Percentiles rank a stretch among this genome's conserved stretches.
These are phyloP conservation scores for Steinernema hermaphroditum DNA, from an alignment of 2,888 invertebrate genomes.

Conservation along the genomic window DNA sequence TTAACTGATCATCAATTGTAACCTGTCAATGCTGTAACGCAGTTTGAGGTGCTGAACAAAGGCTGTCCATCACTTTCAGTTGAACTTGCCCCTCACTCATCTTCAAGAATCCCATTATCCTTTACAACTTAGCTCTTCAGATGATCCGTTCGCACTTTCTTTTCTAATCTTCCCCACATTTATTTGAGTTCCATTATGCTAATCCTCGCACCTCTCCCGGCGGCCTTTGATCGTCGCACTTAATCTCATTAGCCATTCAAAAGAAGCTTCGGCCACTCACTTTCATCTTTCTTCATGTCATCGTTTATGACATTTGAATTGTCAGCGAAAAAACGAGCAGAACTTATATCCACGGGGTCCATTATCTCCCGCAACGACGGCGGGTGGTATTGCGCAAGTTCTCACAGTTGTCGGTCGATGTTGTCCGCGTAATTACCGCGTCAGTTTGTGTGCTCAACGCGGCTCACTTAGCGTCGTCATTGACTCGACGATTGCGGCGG, in stretches of 20 bases:
- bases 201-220: conserved; percentile 22
- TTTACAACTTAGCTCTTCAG: not conserved
- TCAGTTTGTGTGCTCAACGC: not conserved
- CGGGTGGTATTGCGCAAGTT: conserved; percentile 21
- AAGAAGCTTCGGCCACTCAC: not conserved
- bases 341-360: too few relatives aligned
- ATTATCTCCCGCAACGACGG: too few relatives aligned
- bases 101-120: not conserved
- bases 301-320: too few relatives aligned
- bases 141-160: conserved; percentile 25
- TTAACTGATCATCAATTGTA: too few relatives aligned
- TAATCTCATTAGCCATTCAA: conserved; percentile 18
- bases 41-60: too few relatives aligned
- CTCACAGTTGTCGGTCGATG: conserved; percentile 25
- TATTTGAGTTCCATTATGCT: not conserved
- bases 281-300: not conserved
- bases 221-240: not conserved
- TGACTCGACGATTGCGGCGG: not conserved
- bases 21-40: too few relatives aligned
- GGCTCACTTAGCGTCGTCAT: not conserved
- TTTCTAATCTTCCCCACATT: conserved; percentile 1
- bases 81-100: too few relatives aligned
- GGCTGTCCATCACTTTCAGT: too few relatives aligned
- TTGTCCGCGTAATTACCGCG: conserved; percentile 22
- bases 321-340: too few relatives aligned